Conservation (phyloP, 1,140 invertebrate genomes). For the Archegozetes longisetosus region DNA sequence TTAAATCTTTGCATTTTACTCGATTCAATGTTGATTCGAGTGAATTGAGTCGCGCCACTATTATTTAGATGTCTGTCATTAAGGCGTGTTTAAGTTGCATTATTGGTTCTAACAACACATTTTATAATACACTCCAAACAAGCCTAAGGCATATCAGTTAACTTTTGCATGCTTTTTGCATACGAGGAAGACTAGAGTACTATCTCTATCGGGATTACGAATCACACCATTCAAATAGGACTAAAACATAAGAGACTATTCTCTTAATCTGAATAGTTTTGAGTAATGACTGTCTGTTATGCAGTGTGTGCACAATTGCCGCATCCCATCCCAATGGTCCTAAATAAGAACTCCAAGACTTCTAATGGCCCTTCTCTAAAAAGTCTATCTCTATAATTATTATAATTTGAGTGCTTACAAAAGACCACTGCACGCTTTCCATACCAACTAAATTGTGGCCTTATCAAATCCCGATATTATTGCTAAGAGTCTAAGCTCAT, state of each 20-base stretch:
- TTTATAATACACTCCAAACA: neutral
- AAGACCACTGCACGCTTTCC: neutral
- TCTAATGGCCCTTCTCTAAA: too few relatives aligned
- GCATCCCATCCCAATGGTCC: neutral
- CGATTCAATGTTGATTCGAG: too few relatives aligned
- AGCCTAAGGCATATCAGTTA: neutral
- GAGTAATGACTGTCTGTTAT: neutral
- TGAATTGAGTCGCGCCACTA: neutral
- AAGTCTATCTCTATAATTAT: neutral
- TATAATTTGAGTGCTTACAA: neutral
- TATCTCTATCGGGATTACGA: neutral
- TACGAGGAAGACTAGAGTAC: neutral
- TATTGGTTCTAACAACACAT: neutral
- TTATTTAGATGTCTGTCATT: neutral
- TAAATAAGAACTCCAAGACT: neutral
- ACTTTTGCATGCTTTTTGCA: neutral
- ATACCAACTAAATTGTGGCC: neutral
- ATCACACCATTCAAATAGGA: neutral
- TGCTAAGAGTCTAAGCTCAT: neutral
- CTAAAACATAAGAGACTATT: neutral
- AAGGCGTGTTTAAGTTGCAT: neutral
- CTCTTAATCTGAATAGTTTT: neutral
- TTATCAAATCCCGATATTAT: neutral
- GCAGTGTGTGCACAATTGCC: neutral
- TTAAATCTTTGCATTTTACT: too few relatives aligned